Conservation (phyloP, 2,888 invertebrate species). For the Drosophila emarginata region DNA sequence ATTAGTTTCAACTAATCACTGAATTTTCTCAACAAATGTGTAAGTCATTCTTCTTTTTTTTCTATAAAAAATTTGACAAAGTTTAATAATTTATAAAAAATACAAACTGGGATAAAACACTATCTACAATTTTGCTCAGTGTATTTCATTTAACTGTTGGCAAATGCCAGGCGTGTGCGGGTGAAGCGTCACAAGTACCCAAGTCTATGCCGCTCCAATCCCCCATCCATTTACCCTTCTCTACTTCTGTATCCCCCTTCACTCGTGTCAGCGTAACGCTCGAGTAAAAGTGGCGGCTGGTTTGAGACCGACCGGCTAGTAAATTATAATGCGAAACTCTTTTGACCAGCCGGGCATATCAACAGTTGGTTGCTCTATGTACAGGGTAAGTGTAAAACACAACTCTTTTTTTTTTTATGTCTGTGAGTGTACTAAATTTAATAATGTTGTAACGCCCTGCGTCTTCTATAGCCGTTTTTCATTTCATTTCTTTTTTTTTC, state of each 20-base stretch:
- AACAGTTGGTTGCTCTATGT: conserved; percentile 62
- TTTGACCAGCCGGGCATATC: conserved; percentile 74
- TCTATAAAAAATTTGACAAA: too few species aligned
- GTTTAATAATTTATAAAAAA: too few species aligned
- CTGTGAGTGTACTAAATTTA: conserved; percentile 16
- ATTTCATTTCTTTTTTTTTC: neutral
- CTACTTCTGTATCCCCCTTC: neutral
- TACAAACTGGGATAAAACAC: too few species aligned
- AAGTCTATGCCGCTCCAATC: neutral
- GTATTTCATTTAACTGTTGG: conserved; percentile 41
- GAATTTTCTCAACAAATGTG: too few species aligned
- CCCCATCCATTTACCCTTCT: neutral
- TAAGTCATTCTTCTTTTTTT: too few species aligned
- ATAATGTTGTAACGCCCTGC: conserved; percentile 54
- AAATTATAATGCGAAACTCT: conserved; percentile 76
- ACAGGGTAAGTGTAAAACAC: conserved; percentile 34
- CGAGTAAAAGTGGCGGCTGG: conserved; percentile 57
- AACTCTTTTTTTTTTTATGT: conserved; percentile 38
- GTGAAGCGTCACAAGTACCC: conserved; percentile 47
- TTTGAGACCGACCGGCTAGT: conserved; percentile 29
- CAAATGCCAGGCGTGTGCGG: conserved; percentile 57
- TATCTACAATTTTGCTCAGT: neutral
- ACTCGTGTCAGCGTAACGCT: conserved; percentile 56
- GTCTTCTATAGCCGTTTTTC: conserved; percentile 2
- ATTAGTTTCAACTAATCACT: too few species aligned